Percentiles rank a stretch among this genome's conserved stretches.
Conservation (phyloP, 2,888 invertebrate genomes). For the Arrhopalites spinosus region DNA sequence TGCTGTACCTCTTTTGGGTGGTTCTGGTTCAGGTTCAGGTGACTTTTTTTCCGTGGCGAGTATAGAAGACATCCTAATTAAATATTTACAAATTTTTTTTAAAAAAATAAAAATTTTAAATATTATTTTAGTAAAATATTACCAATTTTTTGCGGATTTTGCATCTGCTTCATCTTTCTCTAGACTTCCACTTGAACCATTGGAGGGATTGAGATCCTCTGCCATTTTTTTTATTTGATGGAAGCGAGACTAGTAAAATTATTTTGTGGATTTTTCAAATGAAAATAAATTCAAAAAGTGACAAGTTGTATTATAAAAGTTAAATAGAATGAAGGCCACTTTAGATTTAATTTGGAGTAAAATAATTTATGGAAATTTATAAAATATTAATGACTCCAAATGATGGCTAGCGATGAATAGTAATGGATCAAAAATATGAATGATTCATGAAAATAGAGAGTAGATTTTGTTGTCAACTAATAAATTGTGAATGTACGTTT, state of each 20-base stretch:
- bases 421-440: background rate
- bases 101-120: no score
- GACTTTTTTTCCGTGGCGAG: constrained; percentile 2
- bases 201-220: no score
- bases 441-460: background rate
- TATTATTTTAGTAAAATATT: background rate
- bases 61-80: background rate
- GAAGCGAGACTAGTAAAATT: no score
- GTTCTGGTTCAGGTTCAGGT: background rate
- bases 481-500: background rate
- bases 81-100: no score
- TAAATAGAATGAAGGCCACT: no score
- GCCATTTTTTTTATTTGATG: background rate
- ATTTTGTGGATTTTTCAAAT: no score
- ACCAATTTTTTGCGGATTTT: background rate
- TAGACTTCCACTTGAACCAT: background rate
- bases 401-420: no score
- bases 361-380: no score
- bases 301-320: no score
- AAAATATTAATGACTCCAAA: no score
- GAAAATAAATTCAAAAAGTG: no score
- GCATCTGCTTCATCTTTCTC: background rate
- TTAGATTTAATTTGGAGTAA: no score
- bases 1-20: background rate
- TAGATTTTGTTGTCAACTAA: background rate